Evolutionary conservation across 2,888 invertebrate genomes (phyloP).

Genomic region (Epistrophella euchroma): DNA sequence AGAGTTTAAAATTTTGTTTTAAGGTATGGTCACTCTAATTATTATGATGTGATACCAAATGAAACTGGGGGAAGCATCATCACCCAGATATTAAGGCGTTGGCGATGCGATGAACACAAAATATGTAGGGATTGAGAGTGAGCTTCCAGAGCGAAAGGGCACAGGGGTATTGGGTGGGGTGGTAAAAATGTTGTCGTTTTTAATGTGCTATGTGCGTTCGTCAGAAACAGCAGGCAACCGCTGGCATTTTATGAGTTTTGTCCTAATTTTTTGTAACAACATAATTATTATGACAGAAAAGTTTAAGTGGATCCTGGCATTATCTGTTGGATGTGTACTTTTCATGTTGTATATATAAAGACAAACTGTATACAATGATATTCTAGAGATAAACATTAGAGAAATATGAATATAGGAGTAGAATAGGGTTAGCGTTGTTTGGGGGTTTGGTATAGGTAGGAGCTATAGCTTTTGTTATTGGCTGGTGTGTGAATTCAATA

Average conservation of each 20-base stretch:
- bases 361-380: conserved; percentile 13
- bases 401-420: neutral
- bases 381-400: neutral
- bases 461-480: conserved; percentile 2
- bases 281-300: conserved; percentile 74
- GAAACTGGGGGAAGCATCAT: conserved; percentile 44
- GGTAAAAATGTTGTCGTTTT: conserved; percentile 55
- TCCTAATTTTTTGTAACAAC: conserved; percentile 75
- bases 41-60: conserved; percentile 30
- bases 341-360: neutral
- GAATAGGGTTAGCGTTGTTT: neutral
- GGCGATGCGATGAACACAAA: conserved; percentile 33
- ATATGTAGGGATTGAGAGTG: neutral
- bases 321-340: conserved; percentile 66
- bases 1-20: neutral
- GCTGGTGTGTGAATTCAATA: conserved; percentile 54
- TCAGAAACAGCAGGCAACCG: conserved; percentile 66
- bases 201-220: conserved; percentile 66
- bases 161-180: neutral
- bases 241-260: conserved; percentile 73
- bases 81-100: conserved; percentile 43
- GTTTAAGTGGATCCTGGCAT: conserved; percentile 74
- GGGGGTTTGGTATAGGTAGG: neutral
- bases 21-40: conserved; percentile 26
- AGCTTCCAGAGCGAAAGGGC: no score